Conservation (phyloP, 2,113 vertebrate genomes). For the Orientallactaga bullata region DNA sequence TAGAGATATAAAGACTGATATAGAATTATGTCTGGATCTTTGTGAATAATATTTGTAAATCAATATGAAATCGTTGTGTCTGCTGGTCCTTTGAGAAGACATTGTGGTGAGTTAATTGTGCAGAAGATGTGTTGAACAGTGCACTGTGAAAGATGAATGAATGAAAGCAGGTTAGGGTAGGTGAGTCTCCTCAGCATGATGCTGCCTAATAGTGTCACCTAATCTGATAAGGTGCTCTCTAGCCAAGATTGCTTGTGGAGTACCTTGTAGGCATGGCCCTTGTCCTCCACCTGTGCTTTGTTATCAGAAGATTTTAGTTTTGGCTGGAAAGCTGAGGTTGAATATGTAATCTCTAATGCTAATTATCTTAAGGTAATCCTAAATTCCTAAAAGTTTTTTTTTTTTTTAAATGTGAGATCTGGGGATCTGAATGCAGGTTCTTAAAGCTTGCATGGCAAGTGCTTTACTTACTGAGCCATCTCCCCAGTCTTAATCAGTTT, state of each 20-base stretch:
- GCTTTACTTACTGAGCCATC: too few relatives aligned
- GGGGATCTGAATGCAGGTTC: too few relatives aligned
- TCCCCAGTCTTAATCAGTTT: too few relatives aligned
- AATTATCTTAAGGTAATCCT: background rate
- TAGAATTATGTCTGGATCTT: conserved; percentile 2
- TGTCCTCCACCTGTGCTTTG: background rate
- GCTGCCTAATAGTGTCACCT: background rate
- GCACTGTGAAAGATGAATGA: background rate
- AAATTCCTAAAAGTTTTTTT: background rate
- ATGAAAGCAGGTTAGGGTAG: background rate
- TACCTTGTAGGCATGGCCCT: background rate
- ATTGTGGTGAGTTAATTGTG: background rate
- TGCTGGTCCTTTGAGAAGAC: background rate
- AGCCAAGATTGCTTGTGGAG: background rate
- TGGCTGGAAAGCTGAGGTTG: background rate
- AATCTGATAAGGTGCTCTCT: background rate
- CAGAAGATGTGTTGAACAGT: background rate
- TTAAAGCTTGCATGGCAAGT: too few relatives aligned
- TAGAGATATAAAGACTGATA: background rate
- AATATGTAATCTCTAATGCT: background rate
- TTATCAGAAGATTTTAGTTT: conserved; percentile 26
- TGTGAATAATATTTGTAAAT: background rate
- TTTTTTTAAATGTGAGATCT: too few relatives aligned
- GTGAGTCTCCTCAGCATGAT: background rate
- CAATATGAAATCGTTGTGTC: background rate